phyloP scores from a whole-genome alignment of 2,113 vertebrate species.

The Daboia siamensis region DNA sequence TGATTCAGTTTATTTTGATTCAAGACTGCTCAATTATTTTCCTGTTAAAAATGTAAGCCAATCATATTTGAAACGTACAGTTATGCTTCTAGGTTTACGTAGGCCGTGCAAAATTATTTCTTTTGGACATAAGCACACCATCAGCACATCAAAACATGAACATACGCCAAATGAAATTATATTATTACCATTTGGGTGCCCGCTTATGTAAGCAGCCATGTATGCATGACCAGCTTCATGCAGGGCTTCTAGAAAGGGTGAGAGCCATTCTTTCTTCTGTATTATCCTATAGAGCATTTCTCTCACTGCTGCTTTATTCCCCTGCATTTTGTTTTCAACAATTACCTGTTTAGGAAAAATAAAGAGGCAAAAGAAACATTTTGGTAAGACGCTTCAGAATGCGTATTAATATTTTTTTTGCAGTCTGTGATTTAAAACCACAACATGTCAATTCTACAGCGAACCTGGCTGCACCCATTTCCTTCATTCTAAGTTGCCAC shows the following conservation, averaged over 20 bases:
- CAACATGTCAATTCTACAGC: too few species aligned
- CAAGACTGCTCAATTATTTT: neutral
- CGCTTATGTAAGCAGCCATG: conserved; percentile 70
- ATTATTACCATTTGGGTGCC: conserved; percentile 59
- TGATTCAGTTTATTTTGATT: neutral
- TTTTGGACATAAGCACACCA: neutral
- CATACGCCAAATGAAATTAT: neutral
- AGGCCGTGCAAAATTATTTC: neutral
- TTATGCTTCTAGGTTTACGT: neutral
- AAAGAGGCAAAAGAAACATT: neutral
- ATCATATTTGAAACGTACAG: neutral
- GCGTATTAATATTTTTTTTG: neutral
- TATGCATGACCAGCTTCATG: conserved; percentile 62
- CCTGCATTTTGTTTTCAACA: conserved; percentile 47
- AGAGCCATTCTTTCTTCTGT: conserved; percentile 84
- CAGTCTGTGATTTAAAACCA: neutral
- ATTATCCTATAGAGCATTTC: conserved; percentile 79
- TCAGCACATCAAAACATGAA: neutral
- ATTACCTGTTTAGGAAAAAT: conserved; percentile 68
- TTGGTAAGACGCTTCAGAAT: neutral
- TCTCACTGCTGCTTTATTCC: conserved; percentile 68
- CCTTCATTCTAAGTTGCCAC: too few species aligned
- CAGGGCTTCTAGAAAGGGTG: conserved; percentile 74
- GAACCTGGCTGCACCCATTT: too few species aligned
- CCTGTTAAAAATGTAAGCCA: neutral